phyloP scores from a whole-genome alignment of 2,797 vertebrate species.

The Morus bassanus region DNA sequence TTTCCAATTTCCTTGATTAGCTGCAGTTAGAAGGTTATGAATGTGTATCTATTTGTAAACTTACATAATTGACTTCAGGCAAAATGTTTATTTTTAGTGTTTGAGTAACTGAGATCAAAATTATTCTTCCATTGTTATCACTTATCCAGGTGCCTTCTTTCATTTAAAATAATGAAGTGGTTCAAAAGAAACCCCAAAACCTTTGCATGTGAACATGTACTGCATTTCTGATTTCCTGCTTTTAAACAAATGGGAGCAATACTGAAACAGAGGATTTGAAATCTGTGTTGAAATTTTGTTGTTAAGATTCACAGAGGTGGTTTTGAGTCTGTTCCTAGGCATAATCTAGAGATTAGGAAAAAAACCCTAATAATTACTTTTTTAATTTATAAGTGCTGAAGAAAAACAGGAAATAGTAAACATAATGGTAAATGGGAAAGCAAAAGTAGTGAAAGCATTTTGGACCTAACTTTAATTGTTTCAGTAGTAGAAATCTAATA shows the following conservation, averaged over 20 bases:
- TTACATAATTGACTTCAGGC: constrained; percentile 3
- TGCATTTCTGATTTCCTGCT: not conserved
- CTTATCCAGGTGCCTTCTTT: not conserved
- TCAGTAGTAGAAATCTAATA: not conserved
- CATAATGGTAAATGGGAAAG: not conserved
- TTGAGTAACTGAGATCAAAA: not conserved
- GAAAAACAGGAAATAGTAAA: not conserved
- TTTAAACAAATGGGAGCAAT: not conserved
- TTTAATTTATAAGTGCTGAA: not conserved
- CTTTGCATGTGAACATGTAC: not conserved
- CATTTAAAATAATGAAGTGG: not conserved
- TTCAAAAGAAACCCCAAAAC: not conserved
- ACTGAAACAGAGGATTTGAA: not conserved
- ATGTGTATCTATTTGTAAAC: constrained; percentile 17
- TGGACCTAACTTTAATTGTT: not conserved
- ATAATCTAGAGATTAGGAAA: not conserved
- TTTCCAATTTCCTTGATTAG: constrained; percentile 40
- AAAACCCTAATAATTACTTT: not conserved
- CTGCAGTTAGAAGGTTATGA: constrained; percentile 12
- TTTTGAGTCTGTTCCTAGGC: not conserved
- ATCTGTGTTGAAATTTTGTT: not conserved
- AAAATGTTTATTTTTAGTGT: constrained; percentile 27
- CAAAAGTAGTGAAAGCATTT: not conserved
- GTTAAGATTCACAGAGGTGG: not conserved
- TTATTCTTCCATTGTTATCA: not conserved